Conservation (phyloP, 2,888 invertebrate genomes). For the Lepas anatifera region DNA sequence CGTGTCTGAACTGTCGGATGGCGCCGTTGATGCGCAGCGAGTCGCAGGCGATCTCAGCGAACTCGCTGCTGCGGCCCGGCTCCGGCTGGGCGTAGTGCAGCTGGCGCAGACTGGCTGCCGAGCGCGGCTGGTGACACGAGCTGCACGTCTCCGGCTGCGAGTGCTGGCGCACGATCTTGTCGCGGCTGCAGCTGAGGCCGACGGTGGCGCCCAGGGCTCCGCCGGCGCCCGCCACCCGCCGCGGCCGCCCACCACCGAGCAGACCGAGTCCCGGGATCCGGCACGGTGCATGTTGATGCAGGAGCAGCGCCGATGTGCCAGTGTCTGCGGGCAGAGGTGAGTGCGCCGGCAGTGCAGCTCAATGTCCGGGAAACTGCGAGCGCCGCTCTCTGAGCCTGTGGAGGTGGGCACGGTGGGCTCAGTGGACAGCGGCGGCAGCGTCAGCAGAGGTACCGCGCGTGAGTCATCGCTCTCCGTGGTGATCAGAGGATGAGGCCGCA, state of each 20-base stretch:
- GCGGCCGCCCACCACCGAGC: constrained; percentile 45
- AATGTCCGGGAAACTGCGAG: constrained; percentile 64
- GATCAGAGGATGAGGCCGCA: background rate
- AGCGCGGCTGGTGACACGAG: constrained; percentile 32
- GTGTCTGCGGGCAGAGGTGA: constrained; percentile 29
- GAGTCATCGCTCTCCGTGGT: constrained; percentile 12
- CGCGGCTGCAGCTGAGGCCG: constrained; percentile 19
- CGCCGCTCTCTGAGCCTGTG: constrained; percentile 18
- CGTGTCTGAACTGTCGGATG: constrained; percentile 91
- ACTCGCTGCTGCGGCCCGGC: constrained; percentile 28
- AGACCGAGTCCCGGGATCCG: constrained; percentile 67
- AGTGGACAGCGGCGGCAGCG: constrained; percentile 15
- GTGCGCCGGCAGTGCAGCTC: constrained; percentile 56
- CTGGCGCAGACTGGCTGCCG: constrained; percentile 72
- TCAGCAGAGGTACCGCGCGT: constrained; percentile 14
- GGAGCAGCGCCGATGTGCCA: constrained; percentile 18
- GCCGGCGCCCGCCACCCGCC: constrained; percentile 39
- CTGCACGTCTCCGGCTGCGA: constrained; percentile 62
- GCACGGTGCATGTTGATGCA: constrained; percentile 52
- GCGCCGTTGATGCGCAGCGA: constrained; percentile 92
- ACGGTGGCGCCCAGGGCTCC: constrained; percentile 20
- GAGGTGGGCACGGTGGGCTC: constrained; percentile 1
- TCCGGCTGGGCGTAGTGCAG: constrained; percentile 59
- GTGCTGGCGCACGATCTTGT: constrained; percentile 75
- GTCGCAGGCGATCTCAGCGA: constrained; percentile 78